phyloP scores from a whole-genome alignment of 2,113 vertebrate species.

The Myrmophylax atrothorax region DNA sequence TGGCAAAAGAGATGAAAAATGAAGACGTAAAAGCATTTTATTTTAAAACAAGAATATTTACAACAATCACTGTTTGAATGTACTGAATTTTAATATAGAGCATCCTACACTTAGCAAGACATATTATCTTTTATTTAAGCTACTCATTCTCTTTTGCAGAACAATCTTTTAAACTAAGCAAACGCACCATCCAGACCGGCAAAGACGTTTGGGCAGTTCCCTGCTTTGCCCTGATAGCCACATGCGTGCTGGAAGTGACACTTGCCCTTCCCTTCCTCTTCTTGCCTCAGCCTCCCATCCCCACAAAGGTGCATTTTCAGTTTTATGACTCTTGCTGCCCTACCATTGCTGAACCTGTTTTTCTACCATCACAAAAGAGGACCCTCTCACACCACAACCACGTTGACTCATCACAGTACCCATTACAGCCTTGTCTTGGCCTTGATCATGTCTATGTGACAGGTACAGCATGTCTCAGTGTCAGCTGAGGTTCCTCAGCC shows the following conservation, averaged over 20 bases:
- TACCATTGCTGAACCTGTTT: not conserved
- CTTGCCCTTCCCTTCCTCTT: not conserved
- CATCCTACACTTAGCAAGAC: not conserved
- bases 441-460: fast-evolving
- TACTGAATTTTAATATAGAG: constrained; percentile 25
- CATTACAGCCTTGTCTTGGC: not conserved
- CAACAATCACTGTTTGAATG: not conserved
- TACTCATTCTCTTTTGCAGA: not conserved
- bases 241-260: fast-evolving
- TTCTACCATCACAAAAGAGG: not conserved
- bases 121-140: not conserved
- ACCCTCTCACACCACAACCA: fast-evolving
- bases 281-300: not conserved
- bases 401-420: not conserved
- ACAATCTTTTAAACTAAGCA: not conserved
- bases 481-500: not conserved
- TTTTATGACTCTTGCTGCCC: not conserved
- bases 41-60: constrained; percentile 17
- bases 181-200: not conserved
- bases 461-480: not conserved
- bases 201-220: too few species aligned
- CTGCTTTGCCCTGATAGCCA: not conserved
- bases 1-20: constrained; percentile 11
- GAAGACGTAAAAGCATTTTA: not conserved
- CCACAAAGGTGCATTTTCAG: not conserved